These are phyloP conservation scores for Aphrophora alni DNA, from an alignment of 2,888 invertebrate genomes.

Conservation along the genomic window DNA sequence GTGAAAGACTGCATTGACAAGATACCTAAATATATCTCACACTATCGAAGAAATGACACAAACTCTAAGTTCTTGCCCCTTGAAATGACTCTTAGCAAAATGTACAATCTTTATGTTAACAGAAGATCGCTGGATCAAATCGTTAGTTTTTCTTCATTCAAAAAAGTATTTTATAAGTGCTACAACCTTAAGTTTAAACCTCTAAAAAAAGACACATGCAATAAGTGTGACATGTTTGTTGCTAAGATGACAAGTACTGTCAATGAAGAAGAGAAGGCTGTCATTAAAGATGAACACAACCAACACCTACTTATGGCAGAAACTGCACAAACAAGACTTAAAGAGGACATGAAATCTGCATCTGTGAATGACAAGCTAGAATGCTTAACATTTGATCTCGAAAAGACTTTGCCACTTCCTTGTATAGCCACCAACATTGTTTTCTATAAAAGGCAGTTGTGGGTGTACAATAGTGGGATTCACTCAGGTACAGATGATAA, in stretches of 20 bases:
- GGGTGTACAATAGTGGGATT: no score
- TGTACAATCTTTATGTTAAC: no score
- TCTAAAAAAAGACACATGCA: conserved; percentile 30
- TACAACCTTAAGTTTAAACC: conserved; percentile 20
- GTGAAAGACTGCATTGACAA: no score
- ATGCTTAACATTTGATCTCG: conserved; percentile 45
- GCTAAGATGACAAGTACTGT: neutral
- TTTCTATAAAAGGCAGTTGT: no score
- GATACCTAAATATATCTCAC: no score
- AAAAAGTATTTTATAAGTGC: conserved; percentile 6
- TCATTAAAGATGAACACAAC: neutral
- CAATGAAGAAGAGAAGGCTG: neutral
- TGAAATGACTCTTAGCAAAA: no score
- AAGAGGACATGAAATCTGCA: neutral
- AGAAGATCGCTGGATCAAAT: no score
- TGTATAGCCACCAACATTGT: conserved; percentile 49
- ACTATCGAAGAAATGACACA: no score
- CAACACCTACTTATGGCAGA: neutral
- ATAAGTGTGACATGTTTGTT: neutral
- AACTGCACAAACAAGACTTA: neutral
- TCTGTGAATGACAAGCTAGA: neutral
- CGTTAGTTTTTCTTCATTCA: conserved; percentile 2
- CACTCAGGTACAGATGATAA: no score
- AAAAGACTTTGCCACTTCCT: conserved; percentile 50
- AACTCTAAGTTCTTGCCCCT: no score